Evolutionary conservation across 2,113 vertebrate genomes (phyloP), one percentile per base, ranked within the genome.

Genomic region (Cephalopholis sonnerati): DNA sequence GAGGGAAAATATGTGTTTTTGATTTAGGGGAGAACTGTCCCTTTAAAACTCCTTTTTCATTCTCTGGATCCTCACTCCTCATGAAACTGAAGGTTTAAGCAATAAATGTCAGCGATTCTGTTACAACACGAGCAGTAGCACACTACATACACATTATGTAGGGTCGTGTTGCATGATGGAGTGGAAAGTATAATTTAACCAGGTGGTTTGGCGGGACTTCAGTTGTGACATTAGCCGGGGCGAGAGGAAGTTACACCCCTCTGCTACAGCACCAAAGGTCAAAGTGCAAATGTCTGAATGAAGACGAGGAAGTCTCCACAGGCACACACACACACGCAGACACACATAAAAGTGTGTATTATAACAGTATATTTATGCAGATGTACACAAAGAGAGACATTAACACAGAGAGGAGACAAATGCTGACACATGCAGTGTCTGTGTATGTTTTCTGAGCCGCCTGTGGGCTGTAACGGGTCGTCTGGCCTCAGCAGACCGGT

Each of bases 401-500:
- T 3, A 24, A 64, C 32, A 39, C 75, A 62, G 25, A 55, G 8
- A 59, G 41, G 55, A 54, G 25, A 39, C 66, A 51, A 57, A 46
- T 18, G 3, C 62, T 69, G 27, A 50, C 50, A 67, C n/a, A 29
- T 25, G 16, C 65, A 10, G 50, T 9, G 11, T 55, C 41, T 68
- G 44, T 80, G 27, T 71, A 25, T 87, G 81, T 75, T 76, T 86
- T 68, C 2, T 69, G 24, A 58, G 22, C 41, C 25, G 62, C 83
- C 72, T 83, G 2, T 58, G 13, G 70, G 68, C 17, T 88, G 32
- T 77, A 61, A 78, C 63, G 75, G 75, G 17, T 83, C 65, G 65
- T 90, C 87, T 87, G 67, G 41, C 22, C 3, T 81, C 77, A 82
- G 68, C 84, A 89, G 88, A 90, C 90, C 58, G 27, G 77, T 76